A percentile compares a stretch with the other conserved stretches of the same genome.
Evolutionary conservation across 2,888 invertebrate genomes (phyloP).

Genomic region (Caenorhabditis sp.): DNA sequence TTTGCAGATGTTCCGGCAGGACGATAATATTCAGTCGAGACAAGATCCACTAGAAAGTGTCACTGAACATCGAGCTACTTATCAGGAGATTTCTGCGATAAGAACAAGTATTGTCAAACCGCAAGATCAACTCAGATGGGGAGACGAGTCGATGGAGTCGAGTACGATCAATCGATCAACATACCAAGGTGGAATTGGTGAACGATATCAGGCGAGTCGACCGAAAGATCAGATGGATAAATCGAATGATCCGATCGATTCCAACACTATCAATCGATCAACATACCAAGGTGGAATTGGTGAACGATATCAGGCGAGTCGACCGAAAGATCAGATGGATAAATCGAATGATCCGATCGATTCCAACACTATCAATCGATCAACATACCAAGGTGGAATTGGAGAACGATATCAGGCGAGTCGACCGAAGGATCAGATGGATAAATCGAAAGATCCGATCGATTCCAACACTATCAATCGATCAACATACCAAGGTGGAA

Average conservation of each 20-base stretch:
- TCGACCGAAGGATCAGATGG: constrained; percentile 28
- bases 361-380: constrained; percentile 24
- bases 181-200: constrained; percentile 30
- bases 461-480: constrained; percentile 27
- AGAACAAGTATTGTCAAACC: constrained; percentile 17
- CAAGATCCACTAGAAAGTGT: constrained; percentile 20
- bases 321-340: constrained; percentile 27
- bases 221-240: constrained; percentile 27
- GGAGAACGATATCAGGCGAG: constrained; percentile 21
- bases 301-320: constrained; percentile 18
- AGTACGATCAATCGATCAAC: constrained; percentile 4
- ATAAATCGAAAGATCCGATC: constrained; percentile 16
- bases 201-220: constrained; percentile 15
- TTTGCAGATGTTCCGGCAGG: constrained; percentile 15
- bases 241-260: constrained; percentile 18
- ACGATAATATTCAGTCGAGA: constrained; percentile 24
- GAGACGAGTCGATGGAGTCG: background rate
- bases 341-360: constrained; percentile 20
- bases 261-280: constrained; percentile 20
- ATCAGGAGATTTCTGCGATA: background rate
- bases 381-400: constrained; percentile 31
- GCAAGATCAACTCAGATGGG: background rate
- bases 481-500: constrained; percentile 28
- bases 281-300: constrained; percentile 35
- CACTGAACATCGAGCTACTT: constrained; percentile 14